Conservation (phyloP, 2,113 vertebrate species). For the Polypterus senegalus region DNA sequence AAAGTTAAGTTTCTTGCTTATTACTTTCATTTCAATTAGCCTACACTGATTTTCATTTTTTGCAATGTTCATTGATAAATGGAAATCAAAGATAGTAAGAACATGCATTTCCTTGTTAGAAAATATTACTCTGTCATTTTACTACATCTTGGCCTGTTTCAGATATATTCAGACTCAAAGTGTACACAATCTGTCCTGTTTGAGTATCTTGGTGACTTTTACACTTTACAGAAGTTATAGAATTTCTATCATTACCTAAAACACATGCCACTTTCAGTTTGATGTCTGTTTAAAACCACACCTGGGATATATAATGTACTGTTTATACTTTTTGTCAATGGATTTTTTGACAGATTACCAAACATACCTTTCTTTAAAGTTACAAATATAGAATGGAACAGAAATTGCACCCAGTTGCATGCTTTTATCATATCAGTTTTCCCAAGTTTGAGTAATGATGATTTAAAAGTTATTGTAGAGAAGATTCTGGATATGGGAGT, state of each 20-base stretch:
- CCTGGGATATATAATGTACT: too few species aligned
- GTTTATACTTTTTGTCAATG: background rate
- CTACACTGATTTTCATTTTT: too few species aligned
- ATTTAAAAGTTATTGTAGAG: too few species aligned
- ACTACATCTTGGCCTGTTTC: background rate
- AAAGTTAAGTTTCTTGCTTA: too few species aligned
- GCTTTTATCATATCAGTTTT: background rate
- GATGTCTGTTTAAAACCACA: too few species aligned
- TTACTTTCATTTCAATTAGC: too few species aligned
- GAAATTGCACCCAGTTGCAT: background rate
- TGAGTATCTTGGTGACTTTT: background rate
- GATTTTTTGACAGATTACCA: background rate
- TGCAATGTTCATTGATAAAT: background rate
- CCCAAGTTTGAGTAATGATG: background rate
- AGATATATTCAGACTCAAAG: background rate
- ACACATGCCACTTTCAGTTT: too few species aligned
- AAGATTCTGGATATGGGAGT: too few species aligned
- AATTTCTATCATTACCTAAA: too few species aligned
- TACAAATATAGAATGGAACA: background rate
- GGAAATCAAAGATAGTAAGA: background rate
- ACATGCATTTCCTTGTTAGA: background rate
- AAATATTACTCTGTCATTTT: background rate
- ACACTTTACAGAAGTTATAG: background rate
- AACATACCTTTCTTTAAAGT: background rate
- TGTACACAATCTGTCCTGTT: background rate